Conservation (phyloP, 2,113 vertebrate species). For the Chaetura pelagica region DNA sequence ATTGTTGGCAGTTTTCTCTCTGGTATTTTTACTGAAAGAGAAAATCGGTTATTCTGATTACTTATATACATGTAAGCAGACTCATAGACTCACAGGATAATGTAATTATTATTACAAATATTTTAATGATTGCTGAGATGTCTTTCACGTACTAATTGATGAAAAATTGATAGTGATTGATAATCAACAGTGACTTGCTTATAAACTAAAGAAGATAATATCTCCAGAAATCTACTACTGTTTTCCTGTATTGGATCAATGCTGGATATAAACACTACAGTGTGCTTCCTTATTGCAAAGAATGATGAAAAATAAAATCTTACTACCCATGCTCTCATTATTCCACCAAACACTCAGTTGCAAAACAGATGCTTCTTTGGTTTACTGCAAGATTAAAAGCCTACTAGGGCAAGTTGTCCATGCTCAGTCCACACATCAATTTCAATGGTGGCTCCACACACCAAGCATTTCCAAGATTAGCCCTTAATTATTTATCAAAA, state of each 20-base stretch:
- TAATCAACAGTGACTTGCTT: not conserved
- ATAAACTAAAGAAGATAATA: not conserved
- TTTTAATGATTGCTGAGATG: not conserved
- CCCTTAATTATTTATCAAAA: slow-evolving; percentile 60
- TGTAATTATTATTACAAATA: not conserved
- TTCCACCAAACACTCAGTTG: not conserved
- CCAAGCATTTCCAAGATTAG: slow-evolving; percentile 11
- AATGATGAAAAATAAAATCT: slow-evolving; percentile 41
- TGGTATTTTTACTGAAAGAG: not conserved
- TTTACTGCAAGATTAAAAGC: slow-evolving; percentile 41
- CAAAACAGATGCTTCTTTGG: slow-evolving; percentile 24
- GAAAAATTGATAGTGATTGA: not conserved
- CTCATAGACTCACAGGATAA: not conserved
- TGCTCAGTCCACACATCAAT: not conserved
- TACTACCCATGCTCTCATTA: not conserved
- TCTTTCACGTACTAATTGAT: not conserved
- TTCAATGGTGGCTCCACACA: slow-evolving; percentile 9
- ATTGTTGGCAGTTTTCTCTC: not conserved
- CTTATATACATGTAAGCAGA: not conserved
- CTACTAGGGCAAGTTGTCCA: not conserved
- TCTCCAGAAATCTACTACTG: not conserved
- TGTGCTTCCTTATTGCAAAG: not conserved
- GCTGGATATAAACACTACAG: not conserved
- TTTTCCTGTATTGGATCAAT: not conserved
- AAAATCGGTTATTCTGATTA: not conserved